phyloP scores from a whole-genome alignment of 2,888 invertebrate species.

The Meteorus colon region DNA sequence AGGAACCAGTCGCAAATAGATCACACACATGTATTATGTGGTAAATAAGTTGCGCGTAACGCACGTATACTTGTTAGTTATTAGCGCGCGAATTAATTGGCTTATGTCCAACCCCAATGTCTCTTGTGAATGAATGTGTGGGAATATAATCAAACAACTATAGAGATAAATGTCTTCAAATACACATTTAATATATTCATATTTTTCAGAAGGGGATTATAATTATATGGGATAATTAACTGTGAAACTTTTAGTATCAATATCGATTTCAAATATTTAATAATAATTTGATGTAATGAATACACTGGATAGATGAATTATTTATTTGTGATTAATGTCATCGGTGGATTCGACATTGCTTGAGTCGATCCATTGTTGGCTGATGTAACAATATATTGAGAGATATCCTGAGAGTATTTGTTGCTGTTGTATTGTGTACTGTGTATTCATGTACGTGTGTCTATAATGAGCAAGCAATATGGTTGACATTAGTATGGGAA shows the following conservation, averaged over 20 bases:
- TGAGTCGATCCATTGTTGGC: not conserved
- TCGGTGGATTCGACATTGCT: not conserved
- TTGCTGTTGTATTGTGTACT: not conserved
- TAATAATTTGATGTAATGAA: too few relatives aligned
- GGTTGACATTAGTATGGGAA: slow-evolving; percentile 11
- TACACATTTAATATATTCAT: not conserved
- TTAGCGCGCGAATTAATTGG: slow-evolving; percentile 69
- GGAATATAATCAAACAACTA: slow-evolving; percentile 52
- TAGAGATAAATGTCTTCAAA: not conserved
- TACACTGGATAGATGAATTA: too few relatives aligned
- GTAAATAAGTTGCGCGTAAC: slow-evolving; percentile 65
- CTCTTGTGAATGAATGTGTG: slow-evolving; percentile 43
- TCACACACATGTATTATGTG: slow-evolving; percentile 56
- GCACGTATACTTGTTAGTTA: slow-evolving; percentile 61
- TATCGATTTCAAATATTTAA: too few relatives aligned
- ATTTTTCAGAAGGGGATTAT: too few relatives aligned
- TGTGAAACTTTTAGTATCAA: too few relatives aligned
- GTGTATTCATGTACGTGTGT: not conserved
- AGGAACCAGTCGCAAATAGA: slow-evolving; percentile 36
- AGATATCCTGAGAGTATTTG: not conserved
- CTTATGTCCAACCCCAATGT: slow-evolving; percentile 52
- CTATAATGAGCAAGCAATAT: slow-evolving; percentile 33
- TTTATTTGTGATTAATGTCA: not conserved
- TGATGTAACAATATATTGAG: not conserved
- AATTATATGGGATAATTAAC: too few relatives aligned